phyloP scores from a whole-genome alignment of 2,113 vertebrate species.

The Ictalurus furcatus region DNA sequence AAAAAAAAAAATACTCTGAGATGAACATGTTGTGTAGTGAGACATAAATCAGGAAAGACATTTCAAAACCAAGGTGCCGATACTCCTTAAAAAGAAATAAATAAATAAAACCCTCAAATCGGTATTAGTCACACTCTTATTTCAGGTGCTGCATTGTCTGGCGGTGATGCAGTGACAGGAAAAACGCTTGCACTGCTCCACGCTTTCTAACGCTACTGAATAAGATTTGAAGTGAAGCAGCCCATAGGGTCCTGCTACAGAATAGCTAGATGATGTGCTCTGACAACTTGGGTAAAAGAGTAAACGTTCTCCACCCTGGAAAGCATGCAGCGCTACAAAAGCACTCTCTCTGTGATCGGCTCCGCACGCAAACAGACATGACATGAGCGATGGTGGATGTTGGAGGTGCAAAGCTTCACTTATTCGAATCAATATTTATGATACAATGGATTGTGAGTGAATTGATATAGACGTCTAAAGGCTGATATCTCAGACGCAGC shows the following conservation, averaged over 20 bases:
- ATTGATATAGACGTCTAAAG: background rate
- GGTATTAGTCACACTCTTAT: background rate
- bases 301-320: conserved; percentile 16
- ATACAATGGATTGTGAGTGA: background rate
- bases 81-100: conserved; percentile 25
- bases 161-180: background rate
- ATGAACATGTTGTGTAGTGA: background rate
- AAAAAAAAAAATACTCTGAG: conserved; percentile 39
- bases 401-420: background rate
- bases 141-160: background rate
- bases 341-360: background rate
- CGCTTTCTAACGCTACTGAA: background rate
- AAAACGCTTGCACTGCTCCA: background rate
- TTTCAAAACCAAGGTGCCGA: background rate
- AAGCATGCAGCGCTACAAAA: background rate
- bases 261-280: background rate
- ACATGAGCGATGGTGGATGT: background rate
- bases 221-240: conserved; percentile 14
- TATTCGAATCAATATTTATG: background rate
- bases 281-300: conserved; percentile 14
- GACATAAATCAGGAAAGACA: background rate
- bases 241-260: conserved; percentile 16
- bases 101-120: background rate
- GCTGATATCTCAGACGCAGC: background rate
- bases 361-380: background rate